Conservation (phyloP, 2,113 vertebrate genomes). For the Macquaria australasica region DNA sequence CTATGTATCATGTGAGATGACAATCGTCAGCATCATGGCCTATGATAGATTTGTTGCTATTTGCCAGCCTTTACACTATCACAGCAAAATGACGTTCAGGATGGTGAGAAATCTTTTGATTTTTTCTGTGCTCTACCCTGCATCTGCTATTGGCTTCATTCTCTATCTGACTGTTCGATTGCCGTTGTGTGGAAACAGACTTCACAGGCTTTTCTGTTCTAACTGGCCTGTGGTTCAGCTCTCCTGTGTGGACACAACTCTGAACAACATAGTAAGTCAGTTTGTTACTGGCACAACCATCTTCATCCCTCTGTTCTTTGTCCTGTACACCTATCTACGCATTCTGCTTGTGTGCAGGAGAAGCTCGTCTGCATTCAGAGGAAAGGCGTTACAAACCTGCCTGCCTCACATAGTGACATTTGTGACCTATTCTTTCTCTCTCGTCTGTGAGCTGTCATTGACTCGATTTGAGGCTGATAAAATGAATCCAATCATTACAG, state of each 20-base stretch:
- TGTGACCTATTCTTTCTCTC: background rate
- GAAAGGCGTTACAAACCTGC: constrained; percentile 49
- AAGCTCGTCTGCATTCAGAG: constrained; percentile 15
- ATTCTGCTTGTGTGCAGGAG: constrained; percentile 31
- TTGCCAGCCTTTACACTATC: constrained; percentile 51
- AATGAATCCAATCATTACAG: no score
- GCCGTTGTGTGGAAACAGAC: no score
- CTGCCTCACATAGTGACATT: constrained; percentile 48
- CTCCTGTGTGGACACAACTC: no score
- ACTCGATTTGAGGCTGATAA: background rate
- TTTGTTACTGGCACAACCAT: accelerated
- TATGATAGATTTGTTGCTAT: constrained; percentile 54
- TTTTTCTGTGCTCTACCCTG: background rate
- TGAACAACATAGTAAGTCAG: background rate
- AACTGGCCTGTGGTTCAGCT: no score
- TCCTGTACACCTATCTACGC: constrained; percentile 30
- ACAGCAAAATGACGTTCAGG: constrained; percentile 11
- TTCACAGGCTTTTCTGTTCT: no score
- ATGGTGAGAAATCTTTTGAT: background rate
- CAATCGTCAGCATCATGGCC: constrained; percentile 37
- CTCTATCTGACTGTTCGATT: background rate
- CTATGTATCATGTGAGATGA: background rate
- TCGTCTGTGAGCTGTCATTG: constrained; percentile 18
- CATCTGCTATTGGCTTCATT: background rate
- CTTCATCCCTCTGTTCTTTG: constrained; percentile 12